Conservation (phyloP, 2,113 vertebrate species). For the Microtus ochrogaster region DNA sequence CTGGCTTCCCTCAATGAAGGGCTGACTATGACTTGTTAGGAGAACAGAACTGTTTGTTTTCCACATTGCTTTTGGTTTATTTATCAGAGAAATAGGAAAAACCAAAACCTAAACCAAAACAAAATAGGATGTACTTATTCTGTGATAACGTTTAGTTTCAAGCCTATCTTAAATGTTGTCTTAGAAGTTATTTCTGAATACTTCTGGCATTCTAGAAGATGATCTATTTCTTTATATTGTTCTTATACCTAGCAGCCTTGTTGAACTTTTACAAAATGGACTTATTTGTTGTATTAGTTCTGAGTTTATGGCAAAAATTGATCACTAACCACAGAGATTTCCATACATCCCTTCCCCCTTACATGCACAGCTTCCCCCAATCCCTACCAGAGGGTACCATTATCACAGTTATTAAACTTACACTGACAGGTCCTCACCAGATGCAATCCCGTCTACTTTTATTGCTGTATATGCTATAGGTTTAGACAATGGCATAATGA, state of each 20-base stretch:
- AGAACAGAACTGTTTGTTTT: neutral
- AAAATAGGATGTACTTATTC: neutral
- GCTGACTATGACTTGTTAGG: neutral
- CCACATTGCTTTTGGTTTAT: neutral
- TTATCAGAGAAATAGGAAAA: neutral
- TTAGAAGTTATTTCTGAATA: neutral
- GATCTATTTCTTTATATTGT: neutral
- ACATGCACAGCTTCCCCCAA: neutral
- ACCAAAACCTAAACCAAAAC: neutral
- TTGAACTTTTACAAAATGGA: neutral
- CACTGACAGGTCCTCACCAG: neutral
- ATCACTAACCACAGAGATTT: neutral
- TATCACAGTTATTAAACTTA: neutral
- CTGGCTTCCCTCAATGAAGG: neutral
- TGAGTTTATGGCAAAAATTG: neutral
- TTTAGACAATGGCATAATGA: neutral
- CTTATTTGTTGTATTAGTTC: neutral
- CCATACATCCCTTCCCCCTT: neutral
- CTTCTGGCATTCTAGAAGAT: neutral
- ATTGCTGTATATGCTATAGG: neutral
- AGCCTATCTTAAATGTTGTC: neutral
- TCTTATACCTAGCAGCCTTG: neutral
- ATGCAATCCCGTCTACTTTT: neutral
- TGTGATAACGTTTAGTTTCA: neutral
- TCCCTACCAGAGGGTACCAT: neutral